Evolutionary conservation across 1,140 invertebrate genomes (phyloP), one percentile per base, ranked within the genome.

Genomic region (Bombus balteatus): DNA sequence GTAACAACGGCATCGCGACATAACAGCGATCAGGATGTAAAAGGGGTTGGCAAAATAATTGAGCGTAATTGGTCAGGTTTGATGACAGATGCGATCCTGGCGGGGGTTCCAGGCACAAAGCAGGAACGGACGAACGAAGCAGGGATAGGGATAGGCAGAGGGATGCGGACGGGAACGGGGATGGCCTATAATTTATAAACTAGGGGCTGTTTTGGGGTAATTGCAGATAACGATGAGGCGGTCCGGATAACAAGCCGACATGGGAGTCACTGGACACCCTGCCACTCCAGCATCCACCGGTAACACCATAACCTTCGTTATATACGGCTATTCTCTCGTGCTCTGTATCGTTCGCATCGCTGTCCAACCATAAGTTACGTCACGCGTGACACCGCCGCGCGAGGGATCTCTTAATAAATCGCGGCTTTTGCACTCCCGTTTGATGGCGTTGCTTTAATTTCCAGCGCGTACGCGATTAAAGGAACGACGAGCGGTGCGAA

Each of bases 141-240:
- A 47, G 37, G 57, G 41, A 41, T 43, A 68, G 62, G 41, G 18
- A 32, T 32, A 47, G 57, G 57, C 18, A 22, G n/a, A 62, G 37
- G 37, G 39, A 43, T 9, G 39, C 34, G 91, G 87, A 83, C 37
- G 74, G n/a, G 68, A 75, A 86, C 53, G 81, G 89, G 91, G 88
- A 83, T 91, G 92, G 92, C 91, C 94, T 95, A 95, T 95, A 95
- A 95, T 95, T 95, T 95, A 94, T 95, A 94, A 95, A 94, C 93
- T 94, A 94, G 92, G 93, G 94, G 93, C 92, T 95, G 94, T 95
- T 94, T 95, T 94, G 92, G 94, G 94, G 94, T 95, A 95, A 95
- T 95, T 95, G 94, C 94, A 93, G 94, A 95, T 95, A 95, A 95
- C 94, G 94, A 94, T 92, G 92, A 93, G 94, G 94, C 93, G 93